Conservation (phyloP, 2,113 vertebrate species). For the Tachysurus vachellii region DNA sequence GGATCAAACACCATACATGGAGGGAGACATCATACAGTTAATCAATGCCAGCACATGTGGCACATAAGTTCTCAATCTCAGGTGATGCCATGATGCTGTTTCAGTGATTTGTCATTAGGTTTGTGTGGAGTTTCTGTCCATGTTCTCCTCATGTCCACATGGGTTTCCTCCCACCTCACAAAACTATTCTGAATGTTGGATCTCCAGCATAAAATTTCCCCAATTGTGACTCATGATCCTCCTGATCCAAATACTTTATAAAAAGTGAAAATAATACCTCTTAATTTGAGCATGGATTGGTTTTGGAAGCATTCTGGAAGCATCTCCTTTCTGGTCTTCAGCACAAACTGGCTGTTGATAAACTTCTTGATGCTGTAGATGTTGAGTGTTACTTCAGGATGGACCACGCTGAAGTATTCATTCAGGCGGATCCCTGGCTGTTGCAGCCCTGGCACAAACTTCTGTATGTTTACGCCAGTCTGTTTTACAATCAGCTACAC, state of each 20-base stretch:
- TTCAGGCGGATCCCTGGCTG: slow-evolving; percentile 62
- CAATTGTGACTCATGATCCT: not conserved
- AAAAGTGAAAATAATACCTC: slow-evolving; percentile 59
- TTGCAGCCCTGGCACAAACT: slow-evolving; percentile 71
- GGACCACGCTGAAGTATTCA: slow-evolving; percentile 72
- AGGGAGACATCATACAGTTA: not conserved
- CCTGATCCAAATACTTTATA: not conserved
- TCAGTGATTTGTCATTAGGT: not conserved
- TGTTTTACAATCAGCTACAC: slow-evolving; percentile 73
- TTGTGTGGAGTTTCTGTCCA: not conserved
- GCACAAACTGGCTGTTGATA: slow-evolving; percentile 78
- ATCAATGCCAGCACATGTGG: not conserved
- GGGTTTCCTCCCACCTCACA: not conserved
- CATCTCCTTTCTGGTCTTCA: slow-evolving; percentile 70
- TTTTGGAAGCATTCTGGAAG: slow-evolving; percentile 59
- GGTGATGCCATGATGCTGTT: not conserved
- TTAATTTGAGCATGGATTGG: slow-evolving; percentile 65
- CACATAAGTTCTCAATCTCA: not conserved
- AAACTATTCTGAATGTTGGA: not conserved
- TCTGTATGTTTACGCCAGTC: slow-evolving; percentile 77
- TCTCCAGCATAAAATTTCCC: not conserved
- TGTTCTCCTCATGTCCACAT: not conserved
- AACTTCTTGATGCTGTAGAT: slow-evolving; percentile 77
- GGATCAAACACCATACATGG: not conserved
- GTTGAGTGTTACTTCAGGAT: slow-evolving; percentile 74